Evolutionary conservation across 2,113 vertebrate species (phyloP).

Genomic region (Sinocyclocheilus grahami): DNA sequence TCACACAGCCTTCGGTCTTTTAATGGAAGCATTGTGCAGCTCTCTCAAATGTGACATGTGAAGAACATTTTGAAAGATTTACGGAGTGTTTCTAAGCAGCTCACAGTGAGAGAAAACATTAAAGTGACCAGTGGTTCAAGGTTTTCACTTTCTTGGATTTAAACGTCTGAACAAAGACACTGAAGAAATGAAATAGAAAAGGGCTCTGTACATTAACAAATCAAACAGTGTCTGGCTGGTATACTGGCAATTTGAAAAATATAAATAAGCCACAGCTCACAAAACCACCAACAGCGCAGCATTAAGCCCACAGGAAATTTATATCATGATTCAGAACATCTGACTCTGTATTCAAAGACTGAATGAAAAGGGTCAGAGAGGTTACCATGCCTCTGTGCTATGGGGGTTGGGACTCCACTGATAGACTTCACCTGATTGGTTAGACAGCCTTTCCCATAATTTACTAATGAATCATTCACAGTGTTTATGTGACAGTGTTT

Average conservation of each 20-base stretch:
- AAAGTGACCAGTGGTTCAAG: not conserved
- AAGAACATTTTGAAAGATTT: not conserved
- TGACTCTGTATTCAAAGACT: not conserved
- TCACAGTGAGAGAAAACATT: conserved; percentile 10
- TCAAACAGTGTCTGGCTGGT: not conserved
- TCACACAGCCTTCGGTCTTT: not conserved
- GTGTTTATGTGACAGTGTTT: no score
- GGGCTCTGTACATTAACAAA: not conserved
- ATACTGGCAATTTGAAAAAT: not conserved
- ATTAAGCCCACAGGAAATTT: not conserved
- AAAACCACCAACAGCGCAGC: not conserved
- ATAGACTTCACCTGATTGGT: not conserved
- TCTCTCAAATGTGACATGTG: conserved; percentile 1
- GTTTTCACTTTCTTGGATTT: conserved; percentile 10
- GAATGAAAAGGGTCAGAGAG: not conserved
- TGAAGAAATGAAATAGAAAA: not conserved
- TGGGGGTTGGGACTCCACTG: not conserved
- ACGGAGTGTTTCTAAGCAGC: not conserved
- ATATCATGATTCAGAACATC: conserved; percentile 5
- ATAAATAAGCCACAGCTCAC: not conserved
- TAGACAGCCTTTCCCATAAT: not conserved
- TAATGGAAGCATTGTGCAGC: not conserved
- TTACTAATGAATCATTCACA: not conserved
- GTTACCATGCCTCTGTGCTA: not conserved
- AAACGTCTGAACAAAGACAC: not conserved